Base-by-base conservation (phyloP, 2,797 vertebrate genomes). In the Poecilia gillii region DNA sequence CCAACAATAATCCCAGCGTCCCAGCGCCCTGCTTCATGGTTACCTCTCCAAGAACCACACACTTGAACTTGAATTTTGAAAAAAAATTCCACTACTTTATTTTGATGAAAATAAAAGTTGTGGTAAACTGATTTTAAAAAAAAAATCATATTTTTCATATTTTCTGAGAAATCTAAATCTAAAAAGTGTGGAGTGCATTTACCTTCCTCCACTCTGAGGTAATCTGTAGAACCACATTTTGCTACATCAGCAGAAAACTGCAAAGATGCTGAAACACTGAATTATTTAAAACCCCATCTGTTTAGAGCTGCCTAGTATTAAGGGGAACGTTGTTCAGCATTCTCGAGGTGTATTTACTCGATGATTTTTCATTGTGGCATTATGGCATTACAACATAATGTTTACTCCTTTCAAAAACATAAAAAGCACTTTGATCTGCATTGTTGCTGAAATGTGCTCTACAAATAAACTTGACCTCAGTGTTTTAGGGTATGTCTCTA, bases 1-100 rank as follows among this genome's bases (percentile, higher is more conserved):
- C 84, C 84, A 75, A 80, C 43, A 13, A 74, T 90, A 88, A 90
- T 72, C 81, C 85, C n/a, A 6, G 77, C 90, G 91, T 85, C 87
- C 86, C 84, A 89, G 81, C 89, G 87, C 80, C 89, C 89, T 45
- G 84, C 90, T 92, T 90, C 82, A 80, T 94, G 92, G 94, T 93
- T 91, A 76, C 76, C 72, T 81, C 33, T 33, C 33, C 33, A 33
- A 33, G 31, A 62, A 31, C 28, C 57, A 62, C 59, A 36, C 20
- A 36, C 62, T 8, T 64, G 31, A 8, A 64, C 18, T 6, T 43
- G 39, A 23, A 25, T 25, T 70, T 43, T 41, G 39, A 41, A 7
- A 41, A 41, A 41, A 41, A 6, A 5, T 41, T 36, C 33, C 33
- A 36, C 33, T 2, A 36, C 33, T 36, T 36, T 36, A 36, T 36